These are phyloP conservation scores for Dendrolimus kikuchii DNA, from an alignment of 1,140 invertebrate genomes.

Conservation along the genomic window DNA sequence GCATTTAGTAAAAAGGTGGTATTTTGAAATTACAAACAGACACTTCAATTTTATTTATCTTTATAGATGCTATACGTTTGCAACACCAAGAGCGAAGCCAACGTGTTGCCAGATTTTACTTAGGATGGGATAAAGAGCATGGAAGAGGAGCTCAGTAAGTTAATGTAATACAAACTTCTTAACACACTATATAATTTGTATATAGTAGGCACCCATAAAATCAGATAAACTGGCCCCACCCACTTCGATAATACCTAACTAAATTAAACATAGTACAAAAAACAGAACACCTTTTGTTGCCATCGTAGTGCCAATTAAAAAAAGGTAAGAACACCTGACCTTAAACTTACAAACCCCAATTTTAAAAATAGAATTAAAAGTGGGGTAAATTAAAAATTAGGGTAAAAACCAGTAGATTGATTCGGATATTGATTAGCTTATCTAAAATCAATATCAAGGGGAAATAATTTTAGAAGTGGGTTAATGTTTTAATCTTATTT, in stretches of 20 bases:
- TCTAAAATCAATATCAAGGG: constrained; percentile 51
- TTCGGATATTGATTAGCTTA: constrained; percentile 49
- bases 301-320: constrained; percentile 28
- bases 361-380: no score
- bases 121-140: no score
- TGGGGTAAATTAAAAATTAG: constrained; percentile 13
- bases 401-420: constrained; percentile 42
- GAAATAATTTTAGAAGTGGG: constrained; percentile 18
- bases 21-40: no score
- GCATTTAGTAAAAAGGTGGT: no score
- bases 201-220: no score
- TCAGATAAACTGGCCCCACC: constrained; percentile 6
- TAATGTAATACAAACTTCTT: no score
- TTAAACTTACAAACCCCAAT: constrained; percentile 26
- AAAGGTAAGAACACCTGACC: constrained; percentile 23
- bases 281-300: constrained; percentile 18
- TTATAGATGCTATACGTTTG: no score
- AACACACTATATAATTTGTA: no score
- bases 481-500: not conserved
- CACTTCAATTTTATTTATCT: no score
- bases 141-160: no score
- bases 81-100: no score
- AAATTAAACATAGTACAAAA: constrained; percentile 5
- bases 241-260: not conserved
- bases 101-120: no score